A percentile compares a stretch with the other conserved stretches of the same genome.
These are phyloP conservation scores for Anisognathus igniventris DNA, from an alignment of 2,797 vertebrate species.

Conservation along the genomic window DNA sequence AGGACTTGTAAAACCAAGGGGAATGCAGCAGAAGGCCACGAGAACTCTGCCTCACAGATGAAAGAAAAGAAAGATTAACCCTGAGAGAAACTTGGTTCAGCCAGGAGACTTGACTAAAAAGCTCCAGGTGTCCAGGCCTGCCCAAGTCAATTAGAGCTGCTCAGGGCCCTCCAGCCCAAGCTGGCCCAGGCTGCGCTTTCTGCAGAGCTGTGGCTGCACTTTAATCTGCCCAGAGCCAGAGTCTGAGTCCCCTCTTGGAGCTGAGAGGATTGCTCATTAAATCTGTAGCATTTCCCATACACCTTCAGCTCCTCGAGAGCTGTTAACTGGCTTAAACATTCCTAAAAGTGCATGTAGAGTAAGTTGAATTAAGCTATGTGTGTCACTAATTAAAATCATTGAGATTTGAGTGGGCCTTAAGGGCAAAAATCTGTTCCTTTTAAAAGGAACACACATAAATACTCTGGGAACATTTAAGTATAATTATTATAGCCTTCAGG, in stretches of 20 bases:
- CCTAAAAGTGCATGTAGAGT: neutral
- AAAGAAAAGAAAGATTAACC: neutral
- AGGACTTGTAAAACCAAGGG: neutral
- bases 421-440: constrained; percentile 49
- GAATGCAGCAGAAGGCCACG: neutral
- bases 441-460: neutral
- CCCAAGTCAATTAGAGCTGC: neutral
- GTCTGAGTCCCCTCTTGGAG: neutral
- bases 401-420: constrained; percentile 22
- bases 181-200: neutral
- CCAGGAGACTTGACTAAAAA: neutral
- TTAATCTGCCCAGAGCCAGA: neutral
- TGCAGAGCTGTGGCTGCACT: neutral
- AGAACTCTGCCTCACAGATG: neutral
- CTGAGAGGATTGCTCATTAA: neutral
- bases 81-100: neutral
- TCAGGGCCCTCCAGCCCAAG: neutral
- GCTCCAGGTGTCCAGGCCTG: neutral
- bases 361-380: constrained; percentile 10
- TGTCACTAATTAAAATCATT: constrained; percentile 49
- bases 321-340: neutral
- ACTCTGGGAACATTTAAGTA: constrained; percentile 24
- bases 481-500: constrained; percentile 42
- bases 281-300: neutral
- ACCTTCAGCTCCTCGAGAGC: neutral